Evolutionary conservation across 1,140 invertebrate species (phyloP), one percentile per base, ranked within the genome.

Genomic region (Calephelis nemesis): DNA sequence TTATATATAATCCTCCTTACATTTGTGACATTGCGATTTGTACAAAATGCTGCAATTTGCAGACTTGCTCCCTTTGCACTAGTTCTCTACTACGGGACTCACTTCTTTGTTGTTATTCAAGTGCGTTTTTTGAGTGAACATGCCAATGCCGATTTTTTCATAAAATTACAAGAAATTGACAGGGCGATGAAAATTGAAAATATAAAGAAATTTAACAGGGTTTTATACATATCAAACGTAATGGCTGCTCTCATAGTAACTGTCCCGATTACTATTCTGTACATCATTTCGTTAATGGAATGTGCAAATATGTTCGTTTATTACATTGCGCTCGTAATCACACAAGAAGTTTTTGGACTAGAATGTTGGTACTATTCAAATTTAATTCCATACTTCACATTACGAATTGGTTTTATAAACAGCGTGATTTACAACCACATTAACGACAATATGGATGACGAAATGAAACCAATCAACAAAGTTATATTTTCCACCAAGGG

Each of bases 151-250:
- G 67, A 76, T 39, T 87, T 88, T 48, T 83, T 74, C 13, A 62
- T 87, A 11, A 71, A 79, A 72, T 70, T 84, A 48, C 83, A 88
- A 68, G 67, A 81, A 68, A 79, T 87, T 5, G 83, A 88, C 62
- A 71, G 78, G 12, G 54, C 75, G 39, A 71, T 88, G 74, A 75
- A 75, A 42, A 71, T 85, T 8, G 66, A 82, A 30, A 64, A 71
- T 6, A 79, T 76, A 9, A 65, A 67, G 39, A 15, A 48, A 11
- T 64, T 81, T 1, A 72, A 78, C 47, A 15, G 50, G 4, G 40
- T 74, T 0, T 19, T 77, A 48, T 75, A 70, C 45, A 67, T 68
- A 62, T 45, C 62, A 7, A 82, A 85, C 70, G 10, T 70, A 15
- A 7, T 62, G 11, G 69, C 81, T 9, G 15, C 82, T 8, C 5